Conservation (phyloP, 2,888 invertebrate species). For the Galerucella calmariensis region DNA sequence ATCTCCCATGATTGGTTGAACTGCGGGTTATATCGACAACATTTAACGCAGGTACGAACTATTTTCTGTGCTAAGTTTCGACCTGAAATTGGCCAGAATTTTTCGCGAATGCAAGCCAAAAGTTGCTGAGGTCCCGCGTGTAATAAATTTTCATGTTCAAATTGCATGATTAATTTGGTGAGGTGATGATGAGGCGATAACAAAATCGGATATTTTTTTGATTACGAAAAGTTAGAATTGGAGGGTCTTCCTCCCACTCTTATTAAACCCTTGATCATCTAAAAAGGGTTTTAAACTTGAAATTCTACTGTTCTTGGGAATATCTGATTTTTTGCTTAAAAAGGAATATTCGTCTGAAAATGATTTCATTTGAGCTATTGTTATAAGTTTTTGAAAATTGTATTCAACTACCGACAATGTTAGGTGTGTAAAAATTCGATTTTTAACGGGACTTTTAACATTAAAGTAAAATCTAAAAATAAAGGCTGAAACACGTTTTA, state of each 20-base stretch:
- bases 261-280: constrained; percentile 43
- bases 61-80: constrained; percentile 37
- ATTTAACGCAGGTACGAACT: constrained; percentile 41
- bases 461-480: no score
- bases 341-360: constrained; percentile 25
- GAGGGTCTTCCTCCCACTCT: constrained; percentile 10
- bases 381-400: constrained; percentile 17
- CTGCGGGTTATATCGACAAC: constrained; percentile 39
- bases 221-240: constrained; percentile 40
- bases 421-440: no score
- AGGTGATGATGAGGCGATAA: constrained; percentile 40
- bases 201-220: constrained; percentile 45
- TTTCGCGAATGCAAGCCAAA: constrained; percentile 41
- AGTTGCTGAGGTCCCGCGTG: constrained; percentile 43
- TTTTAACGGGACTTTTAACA: no score
- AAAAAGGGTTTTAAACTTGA: constrained; percentile 42
- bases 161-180: constrained; percentile 39
- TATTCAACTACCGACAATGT: no score
- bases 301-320: constrained; percentile 32
- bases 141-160: constrained; percentile 39
- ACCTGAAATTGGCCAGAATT: constrained; percentile 47
- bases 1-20: constrained; percentile 40
- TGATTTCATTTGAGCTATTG: constrained; percentile 21
- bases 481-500: no score
- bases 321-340: constrained; percentile 4